These are phyloP conservation scores for Hippoglossus stenolepis DNA, from an alignment of 2,113 vertebrate species.

Conservation along the genomic window DNA sequence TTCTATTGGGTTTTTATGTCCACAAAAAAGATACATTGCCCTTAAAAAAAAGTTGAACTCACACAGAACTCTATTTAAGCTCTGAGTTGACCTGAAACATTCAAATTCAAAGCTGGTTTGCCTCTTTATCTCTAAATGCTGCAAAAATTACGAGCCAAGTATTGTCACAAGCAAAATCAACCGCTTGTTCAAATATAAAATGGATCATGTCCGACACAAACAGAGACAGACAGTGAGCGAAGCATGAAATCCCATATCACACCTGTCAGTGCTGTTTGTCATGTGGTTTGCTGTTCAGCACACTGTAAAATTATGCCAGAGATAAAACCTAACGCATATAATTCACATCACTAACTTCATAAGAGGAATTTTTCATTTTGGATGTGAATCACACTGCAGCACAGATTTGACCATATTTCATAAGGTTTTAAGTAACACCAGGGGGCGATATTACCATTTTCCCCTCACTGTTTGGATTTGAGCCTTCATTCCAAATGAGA, in stretches of 20 bases:
- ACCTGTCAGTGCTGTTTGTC: conserved; percentile 28
- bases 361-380: conserved; percentile 2
- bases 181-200: conserved; percentile 34
- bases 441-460: conserved; percentile 73
- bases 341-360: neutral
- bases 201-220: conserved; percentile 42
- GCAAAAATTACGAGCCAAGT: conserved; percentile 34
- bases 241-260: conserved; percentile 33
- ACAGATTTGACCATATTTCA: neutral
- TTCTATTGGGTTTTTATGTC: neutral
- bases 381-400: neutral
- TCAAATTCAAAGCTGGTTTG: conserved; percentile 40
- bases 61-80: neutral
- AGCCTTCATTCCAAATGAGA: conserved; percentile 20
- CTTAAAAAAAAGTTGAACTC: conserved; percentile 11
- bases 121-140: conserved; percentile 10
- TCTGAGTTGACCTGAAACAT: neutral
- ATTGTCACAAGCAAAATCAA: conserved; percentile 49
- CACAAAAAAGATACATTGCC: neutral
- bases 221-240: conserved; percentile 4
- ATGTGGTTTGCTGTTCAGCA: conserved; percentile 21
- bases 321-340: neutral
- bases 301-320: neutral
- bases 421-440: conserved; percentile 41
- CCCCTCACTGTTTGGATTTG: conserved; percentile 8